Evolutionary conservation across 2,797 vertebrate genomes (phyloP).

Genomic region (Forpus xanthops): DNA sequence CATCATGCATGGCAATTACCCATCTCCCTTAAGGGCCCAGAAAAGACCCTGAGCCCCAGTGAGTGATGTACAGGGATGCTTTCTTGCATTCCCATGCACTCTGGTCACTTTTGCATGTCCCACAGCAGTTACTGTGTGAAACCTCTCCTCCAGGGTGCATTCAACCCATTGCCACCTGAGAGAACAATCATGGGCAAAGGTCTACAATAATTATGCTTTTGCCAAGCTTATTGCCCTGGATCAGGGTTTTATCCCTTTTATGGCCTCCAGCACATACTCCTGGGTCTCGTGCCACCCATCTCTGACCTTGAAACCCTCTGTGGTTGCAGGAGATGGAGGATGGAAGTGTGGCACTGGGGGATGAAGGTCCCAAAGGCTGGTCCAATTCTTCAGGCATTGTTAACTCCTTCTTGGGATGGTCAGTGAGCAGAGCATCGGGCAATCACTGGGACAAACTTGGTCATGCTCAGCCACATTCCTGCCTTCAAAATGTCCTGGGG

Average conservation of each 20-base stretch:
- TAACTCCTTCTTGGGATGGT: not conserved
- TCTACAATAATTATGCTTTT: not conserved
- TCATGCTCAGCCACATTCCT: slow-evolving; percentile 14
- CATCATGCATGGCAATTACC: fast-evolving
- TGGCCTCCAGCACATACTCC: not conserved
- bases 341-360: no score
- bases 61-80: not conserved
- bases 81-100: not conserved
- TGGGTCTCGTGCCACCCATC: fast-evolving
- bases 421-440: not conserved
- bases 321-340: not conserved
- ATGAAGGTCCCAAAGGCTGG: not conserved
- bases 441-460: not conserved
- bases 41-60: not conserved
- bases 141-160: not conserved
- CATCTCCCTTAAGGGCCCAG: not conserved
- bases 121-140: fast-evolving
- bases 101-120: not conserved
- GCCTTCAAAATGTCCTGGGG: not conserved
- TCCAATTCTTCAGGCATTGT: not conserved
- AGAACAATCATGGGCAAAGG: fast-evolving
- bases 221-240: not conserved
- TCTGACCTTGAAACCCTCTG: not conserved
- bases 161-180: not conserved
- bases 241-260: not conserved